Conservation (phyloP, 1,140 invertebrate genomes). For the Episyrphus balteatus region DNA sequence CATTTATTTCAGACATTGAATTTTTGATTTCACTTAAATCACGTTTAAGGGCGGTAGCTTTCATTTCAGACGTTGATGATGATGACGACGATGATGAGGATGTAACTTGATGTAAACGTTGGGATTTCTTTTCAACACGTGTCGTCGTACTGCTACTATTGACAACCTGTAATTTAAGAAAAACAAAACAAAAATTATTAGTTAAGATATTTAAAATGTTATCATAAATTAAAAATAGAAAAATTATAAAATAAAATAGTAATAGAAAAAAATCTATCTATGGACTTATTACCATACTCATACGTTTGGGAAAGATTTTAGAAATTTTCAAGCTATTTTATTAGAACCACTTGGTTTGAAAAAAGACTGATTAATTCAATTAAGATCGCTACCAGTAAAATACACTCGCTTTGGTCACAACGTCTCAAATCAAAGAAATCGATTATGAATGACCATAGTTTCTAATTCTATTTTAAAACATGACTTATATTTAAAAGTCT, state of each 20-base stretch:
- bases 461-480: no score
- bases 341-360: no score
- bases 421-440: no score
- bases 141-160: constrained; percentile 40
- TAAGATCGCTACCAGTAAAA: no score
- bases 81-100: constrained; percentile 39
- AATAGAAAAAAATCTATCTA: not conserved
- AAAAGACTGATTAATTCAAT: no score
- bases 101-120: constrained; percentile 38
- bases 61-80: constrained; percentile 49
- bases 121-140: constrained; percentile 45
- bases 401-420: no score
- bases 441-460: no score
- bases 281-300: constrained; percentile 10
- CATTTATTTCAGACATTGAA: constrained; percentile 67
- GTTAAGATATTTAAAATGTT: not conserved
- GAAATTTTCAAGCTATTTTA: no score
- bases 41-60: constrained; percentile 59
- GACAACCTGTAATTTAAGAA: constrained; percentile 23
- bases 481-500: no score
- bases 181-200: not conserved
- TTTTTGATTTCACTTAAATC: constrained; percentile 63
- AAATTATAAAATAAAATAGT: constrained; percentile 2
- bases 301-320: no score
- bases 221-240: not conserved